These are phyloP conservation scores for Odontamblyopus lacepedii DNA, from an alignment of 2,797 vertebrate genomes.

Conservation along the genomic window DNA sequence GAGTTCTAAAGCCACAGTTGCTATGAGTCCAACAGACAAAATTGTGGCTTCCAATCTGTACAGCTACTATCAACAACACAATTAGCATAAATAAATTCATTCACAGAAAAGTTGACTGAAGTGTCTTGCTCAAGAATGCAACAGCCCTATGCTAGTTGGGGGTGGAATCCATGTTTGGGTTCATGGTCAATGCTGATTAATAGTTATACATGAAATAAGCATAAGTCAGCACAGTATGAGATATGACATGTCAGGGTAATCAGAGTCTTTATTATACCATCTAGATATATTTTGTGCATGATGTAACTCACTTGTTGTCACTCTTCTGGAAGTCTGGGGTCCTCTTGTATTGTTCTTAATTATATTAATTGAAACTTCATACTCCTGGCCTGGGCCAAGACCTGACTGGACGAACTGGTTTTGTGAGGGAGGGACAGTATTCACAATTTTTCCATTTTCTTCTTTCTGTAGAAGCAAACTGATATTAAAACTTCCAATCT, in stretches of 20 bases:
- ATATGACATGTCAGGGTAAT: too few relatives aligned
- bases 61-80: background rate
- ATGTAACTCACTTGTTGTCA: slow-evolving; percentile 87
- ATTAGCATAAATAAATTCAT: background rate
- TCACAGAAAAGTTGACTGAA: background rate
- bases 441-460: slow-evolving; percentile 87
- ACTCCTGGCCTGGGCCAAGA: slow-evolving; percentile 90
- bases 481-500: background rate
- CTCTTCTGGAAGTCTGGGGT: slow-evolving; percentile 77
- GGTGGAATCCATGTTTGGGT: background rate
- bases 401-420: slow-evolving; percentile 86
- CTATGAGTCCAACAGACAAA: background rate
- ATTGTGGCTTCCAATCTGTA: background rate
- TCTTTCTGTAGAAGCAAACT: slow-evolving; percentile 83
- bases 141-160: background rate
- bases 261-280: too few relatives aligned
- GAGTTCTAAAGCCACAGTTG: background rate
- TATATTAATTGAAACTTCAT: slow-evolving; percentile 88
- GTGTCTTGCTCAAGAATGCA: background rate
- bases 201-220: background rate
- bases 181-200: background rate
- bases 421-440: slow-evolving; percentile 81
- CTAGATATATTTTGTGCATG: background rate
- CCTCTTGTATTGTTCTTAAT: slow-evolving; percentile 91
- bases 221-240: too few relatives aligned